Percentiles rank a stretch among this genome's conserved stretches.
phyloP scores from a whole-genome alignment of 2,888 invertebrate genomes.

The Dinocampus coccinellae region DNA sequence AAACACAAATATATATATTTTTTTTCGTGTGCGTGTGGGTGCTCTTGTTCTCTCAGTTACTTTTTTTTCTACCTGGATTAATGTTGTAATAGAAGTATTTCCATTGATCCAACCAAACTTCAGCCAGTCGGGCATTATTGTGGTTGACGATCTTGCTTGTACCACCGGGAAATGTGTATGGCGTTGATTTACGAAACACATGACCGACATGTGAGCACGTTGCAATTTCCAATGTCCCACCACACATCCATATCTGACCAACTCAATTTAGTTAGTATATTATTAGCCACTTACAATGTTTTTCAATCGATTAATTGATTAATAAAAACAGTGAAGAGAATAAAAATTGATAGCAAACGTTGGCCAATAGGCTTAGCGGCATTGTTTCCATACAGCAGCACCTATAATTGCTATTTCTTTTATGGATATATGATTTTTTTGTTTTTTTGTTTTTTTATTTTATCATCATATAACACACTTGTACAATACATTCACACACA shows the following conservation, averaged over 20 bases:
- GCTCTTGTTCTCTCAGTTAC: conserved; percentile 46
- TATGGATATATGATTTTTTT: conserved; percentile 27
- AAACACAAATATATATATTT: background rate
- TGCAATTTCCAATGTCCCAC: conserved; percentile 92
- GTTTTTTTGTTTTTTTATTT: no score
- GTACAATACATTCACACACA: background rate
- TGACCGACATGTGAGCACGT: conserved; percentile 97
- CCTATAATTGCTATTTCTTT: conserved; percentile 49
- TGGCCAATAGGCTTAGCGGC: background rate
- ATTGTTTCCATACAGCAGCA: background rate
- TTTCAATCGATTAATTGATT: conserved; percentile 24
- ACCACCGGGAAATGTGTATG: conserved; percentile 98
- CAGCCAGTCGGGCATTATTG: conserved; percentile 98
- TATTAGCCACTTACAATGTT: conserved; percentile 45
- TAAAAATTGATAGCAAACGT: background rate
- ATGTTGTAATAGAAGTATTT: conserved; percentile 99
- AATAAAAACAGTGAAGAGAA: background rate
- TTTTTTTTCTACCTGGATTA: conserved; percentile 84
- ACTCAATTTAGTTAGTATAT: conserved; percentile 68
- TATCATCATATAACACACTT: no score
- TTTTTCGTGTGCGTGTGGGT: conserved; percentile 27
- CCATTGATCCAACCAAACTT: conserved; percentile 99
- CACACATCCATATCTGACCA: conserved; percentile 96
- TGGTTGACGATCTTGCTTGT: conserved; percentile 97
- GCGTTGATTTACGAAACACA: conserved; percentile 97